Base-by-base conservation (phyloP, 2,888 invertebrate species). In the Calliopum simillimum region DNA sequence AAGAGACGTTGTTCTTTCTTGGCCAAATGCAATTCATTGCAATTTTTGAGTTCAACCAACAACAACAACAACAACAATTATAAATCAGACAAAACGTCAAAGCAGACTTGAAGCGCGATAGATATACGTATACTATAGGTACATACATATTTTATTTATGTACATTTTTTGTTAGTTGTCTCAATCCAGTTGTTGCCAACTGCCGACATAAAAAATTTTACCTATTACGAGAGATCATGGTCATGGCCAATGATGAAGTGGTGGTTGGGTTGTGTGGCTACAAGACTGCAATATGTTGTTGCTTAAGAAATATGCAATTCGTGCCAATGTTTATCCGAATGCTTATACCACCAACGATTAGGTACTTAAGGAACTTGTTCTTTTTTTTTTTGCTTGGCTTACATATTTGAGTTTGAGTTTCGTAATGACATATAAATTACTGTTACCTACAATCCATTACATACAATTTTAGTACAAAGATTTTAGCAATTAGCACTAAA, bases 131-230 rank as follows among this genome's bases (percentile, higher is more conserved):
- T 4, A 33, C 8, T 33, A 33, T 4, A 33, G 8, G 1, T 33
- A 33, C 33, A 33, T 6, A 33, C 8, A 33, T 33, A 5, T 33
- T 33, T 2, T 8, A 33, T 33, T 33, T n/a, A n/a, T n/a, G n/a
- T n/a, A n/a, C n/a, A n/a, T n/a, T n/a, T n/a, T 33, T 33, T 33
- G 33, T 33, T 5, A 8, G 33, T 8, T 33, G 33, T 33, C 33
- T 41, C 14, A 58, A 58, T 59, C 58, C 33, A n/a, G n/a, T 41
- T 58, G 67, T 58, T 67, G 67, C 65, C 55, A 66, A 66, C n/a
- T 16, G 65, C 56, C 33, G 16, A 4, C 14, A 59, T 33, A 33
- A 33, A 8, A 33, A 1, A 33, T 33, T 16, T 33, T 58, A 33
- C n/a, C 58, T 58, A n/a, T 8, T 33, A 33, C 33, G 33, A 33